Base-by-base conservation (phyloP, 2,888 invertebrate species). In the Trichacis sp. region DNA sequence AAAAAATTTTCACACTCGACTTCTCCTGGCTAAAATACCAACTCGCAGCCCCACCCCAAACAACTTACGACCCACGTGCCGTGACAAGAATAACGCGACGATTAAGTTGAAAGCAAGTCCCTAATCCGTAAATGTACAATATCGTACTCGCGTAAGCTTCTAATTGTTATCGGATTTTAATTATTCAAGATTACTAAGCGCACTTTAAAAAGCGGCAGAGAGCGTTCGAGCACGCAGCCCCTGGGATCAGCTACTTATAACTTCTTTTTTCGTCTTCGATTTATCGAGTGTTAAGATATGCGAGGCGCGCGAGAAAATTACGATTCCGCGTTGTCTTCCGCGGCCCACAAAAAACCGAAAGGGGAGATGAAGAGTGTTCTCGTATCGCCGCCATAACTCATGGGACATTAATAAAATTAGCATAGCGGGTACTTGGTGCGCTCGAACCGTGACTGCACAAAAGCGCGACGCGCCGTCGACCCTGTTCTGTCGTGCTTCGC, bases 151-250 rank as follows among this genome's bases (percentile, higher is more conserved):
- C 40, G n/a, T 40, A 15, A 14, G 65, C 67, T 66, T 76, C 76
- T 77, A 77, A 78, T 78, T 77, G 77, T 75, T 73, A 77, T 77
- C 77, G 73, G 73, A 77, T 74, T 73, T 78, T 75, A 78, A 78
- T 78, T 78, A 78, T 75, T 51, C 64, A 47, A 72, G 77, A 78
- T 78, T 74, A 75, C 78, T 73, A 73, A 60, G 24, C 45, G 62
- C 66, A 68, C 54, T 70, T 72, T 72, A n/a, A 62, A 9, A 18
- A n/a, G 17, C 43, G 18, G 11, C 8, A 19, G 8, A 19, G 19
- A 5, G 17, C 11, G n/a, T n/a, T n/a, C n/a, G n/a, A n/a, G n/a
- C n/a, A n/a, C n/a, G n/a, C n/a, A n/a, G n/a, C n/a, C n/a, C n/a
- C n/a, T n/a, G n/a, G n/a, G n/a, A n/a, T n/a, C n/a, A n/a, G n/a